Conservation (phyloP, 2,113 vertebrate genomes). For the Catagonus wagneri region DNA sequence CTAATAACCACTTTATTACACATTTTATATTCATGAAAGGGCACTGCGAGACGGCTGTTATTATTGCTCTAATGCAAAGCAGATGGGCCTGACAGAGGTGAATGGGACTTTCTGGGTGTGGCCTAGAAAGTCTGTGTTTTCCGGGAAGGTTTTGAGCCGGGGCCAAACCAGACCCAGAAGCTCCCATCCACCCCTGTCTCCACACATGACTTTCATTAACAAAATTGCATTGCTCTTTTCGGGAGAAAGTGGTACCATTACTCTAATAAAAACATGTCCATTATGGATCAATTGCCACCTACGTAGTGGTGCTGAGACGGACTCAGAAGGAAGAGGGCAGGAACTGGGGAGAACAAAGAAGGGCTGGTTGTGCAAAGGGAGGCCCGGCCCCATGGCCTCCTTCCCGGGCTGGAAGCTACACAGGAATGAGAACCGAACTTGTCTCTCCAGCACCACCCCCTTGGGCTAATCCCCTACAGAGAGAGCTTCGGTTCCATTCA, state of each 20-base stretch:
- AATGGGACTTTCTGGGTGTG: constrained; percentile 79
- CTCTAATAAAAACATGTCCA: constrained; percentile 80
- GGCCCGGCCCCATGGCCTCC: neutral
- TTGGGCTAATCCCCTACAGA: neutral
- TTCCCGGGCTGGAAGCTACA: neutral
- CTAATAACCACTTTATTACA: constrained; percentile 77
- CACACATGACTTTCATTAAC: constrained; percentile 83
- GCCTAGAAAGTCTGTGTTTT: constrained; percentile 77
- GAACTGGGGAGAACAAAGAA: constrained; percentile 51
- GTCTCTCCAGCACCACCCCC: neutral
- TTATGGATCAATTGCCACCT: constrained; percentile 78
- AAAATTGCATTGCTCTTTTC: constrained; percentile 80
- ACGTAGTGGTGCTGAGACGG: constrained; percentile 58
- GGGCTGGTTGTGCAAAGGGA: neutral
- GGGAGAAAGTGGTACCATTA: constrained; percentile 80
- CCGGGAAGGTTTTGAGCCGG: constrained; percentile 77
- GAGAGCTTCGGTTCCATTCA: neutral
- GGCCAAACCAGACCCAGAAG: constrained; percentile 80
- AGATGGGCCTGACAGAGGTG: constrained; percentile 81
- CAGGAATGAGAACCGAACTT: neutral
- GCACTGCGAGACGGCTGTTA: constrained; percentile 48
- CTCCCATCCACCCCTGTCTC: constrained; percentile 74
- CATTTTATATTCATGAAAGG: constrained; percentile 75
- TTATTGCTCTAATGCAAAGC: constrained; percentile 81
- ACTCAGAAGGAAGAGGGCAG: constrained; percentile 14